These are phyloP conservation scores for Rhagoletis pomonella DNA, from an alignment of 1,140 invertebrate genomes.

Conservation along the genomic window DNA sequence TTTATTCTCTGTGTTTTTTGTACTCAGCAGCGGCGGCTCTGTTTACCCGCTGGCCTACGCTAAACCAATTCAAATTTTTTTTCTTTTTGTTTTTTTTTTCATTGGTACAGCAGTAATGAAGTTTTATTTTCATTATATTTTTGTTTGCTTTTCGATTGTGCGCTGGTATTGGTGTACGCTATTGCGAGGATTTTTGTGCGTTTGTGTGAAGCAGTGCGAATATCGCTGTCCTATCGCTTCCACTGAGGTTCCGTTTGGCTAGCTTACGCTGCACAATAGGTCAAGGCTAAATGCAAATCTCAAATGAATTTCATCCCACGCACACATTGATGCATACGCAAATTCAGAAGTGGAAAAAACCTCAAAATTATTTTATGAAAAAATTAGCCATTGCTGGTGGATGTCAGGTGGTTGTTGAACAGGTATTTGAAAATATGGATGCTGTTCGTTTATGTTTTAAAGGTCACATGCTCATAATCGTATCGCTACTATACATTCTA, in stretches of 20 bases:
- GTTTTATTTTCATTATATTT: conserved; percentile 33
- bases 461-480: no score
- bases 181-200: neutral
- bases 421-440: no score
- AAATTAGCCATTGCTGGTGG: no score
- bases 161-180: neutral
- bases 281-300: conserved; percentile 35
- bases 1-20: neutral
- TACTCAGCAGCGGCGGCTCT: neutral
- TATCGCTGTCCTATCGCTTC: neutral
- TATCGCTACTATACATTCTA: no score
- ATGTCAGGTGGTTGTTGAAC: no score
- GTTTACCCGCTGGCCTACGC: neutral
- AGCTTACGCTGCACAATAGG: neutral
- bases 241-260: neutral
- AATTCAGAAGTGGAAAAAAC: neutral
- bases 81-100: neutral
- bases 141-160: neutral
- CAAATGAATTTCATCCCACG: neutral
- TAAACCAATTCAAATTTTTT: neutral
- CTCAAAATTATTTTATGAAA: neutral
- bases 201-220: neutral
- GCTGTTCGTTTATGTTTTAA: no score
- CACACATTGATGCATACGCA: neutral
- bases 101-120: neutral